Percentiles rank a stretch among this genome's conserved stretches.
Evolutionary conservation across 2,113 vertebrate species (phyloP).

Genomic region (Hippocampus comes): DNA sequence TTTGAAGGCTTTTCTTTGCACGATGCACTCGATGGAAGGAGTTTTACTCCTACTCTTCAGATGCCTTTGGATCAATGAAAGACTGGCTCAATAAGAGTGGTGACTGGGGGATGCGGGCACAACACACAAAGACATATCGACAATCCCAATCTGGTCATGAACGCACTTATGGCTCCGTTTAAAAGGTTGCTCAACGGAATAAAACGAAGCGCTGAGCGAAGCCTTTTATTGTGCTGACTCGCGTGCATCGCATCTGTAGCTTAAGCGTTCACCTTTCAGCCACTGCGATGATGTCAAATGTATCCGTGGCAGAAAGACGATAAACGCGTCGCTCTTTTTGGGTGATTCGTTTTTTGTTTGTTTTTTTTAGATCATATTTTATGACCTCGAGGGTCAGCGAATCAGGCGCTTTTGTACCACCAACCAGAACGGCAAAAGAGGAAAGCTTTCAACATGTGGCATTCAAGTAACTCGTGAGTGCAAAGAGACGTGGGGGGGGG

Average conservation of each 20-base stretch:
- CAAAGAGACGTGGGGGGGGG: no score
- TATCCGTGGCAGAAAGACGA: background rate
- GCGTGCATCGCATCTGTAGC: background rate
- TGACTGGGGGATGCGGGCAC: background rate
- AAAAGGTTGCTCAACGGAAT: background rate
- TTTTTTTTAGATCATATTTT: background rate
- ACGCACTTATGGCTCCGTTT: background rate
- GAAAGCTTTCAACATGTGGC: no score
- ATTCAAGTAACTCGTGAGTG: no score
- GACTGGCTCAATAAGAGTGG: constrained; percentile 9
- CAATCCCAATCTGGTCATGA: no score
- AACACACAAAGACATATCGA: background rate
- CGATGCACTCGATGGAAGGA: constrained; percentile 13
- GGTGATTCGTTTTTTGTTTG: no score
- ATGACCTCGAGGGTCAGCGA: background rate
- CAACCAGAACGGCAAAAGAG: no score
- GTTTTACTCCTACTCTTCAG: constrained; percentile 27
- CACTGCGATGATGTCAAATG: background rate
- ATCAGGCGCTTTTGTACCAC: background rate
- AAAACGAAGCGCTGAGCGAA: background rate
- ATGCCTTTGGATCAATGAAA: constrained; percentile 9
- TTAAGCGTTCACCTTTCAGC: background rate
- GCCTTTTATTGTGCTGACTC: background rate
- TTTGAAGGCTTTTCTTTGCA: constrained; percentile 13
- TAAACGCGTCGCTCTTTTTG: background rate